phyloP scores from a whole-genome alignment of 2,888 invertebrate species.

The Clepsis dumicolana region DNA sequence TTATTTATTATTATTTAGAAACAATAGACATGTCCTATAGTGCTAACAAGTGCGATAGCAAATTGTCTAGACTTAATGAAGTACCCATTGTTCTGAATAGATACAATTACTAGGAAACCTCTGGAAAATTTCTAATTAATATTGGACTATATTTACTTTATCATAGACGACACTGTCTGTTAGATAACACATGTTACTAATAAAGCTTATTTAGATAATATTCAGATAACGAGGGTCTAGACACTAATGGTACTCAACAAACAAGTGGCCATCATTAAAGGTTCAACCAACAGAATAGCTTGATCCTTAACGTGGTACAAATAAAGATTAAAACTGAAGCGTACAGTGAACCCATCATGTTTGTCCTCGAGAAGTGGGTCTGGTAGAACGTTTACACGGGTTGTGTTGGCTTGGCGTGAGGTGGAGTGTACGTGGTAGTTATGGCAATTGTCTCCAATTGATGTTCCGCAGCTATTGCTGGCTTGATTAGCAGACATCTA shows the following conservation, averaged over 20 bases:
- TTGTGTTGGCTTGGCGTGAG: not conserved
- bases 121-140: conserved; percentile 9
- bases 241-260: not conserved
- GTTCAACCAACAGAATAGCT: not conserved
- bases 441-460: conserved; percentile 31
- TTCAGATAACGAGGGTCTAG: conserved; percentile 5
- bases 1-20: not conserved
- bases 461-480: conserved; percentile 21
- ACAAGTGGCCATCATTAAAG: conserved; percentile 3
- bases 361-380: not conserved
- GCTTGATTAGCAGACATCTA: conserved; percentile 20
- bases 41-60: not conserved
- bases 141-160: not conserved
- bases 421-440: conserved; percentile 5
- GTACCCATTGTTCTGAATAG: conserved; percentile 7
- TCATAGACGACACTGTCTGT: not conserved
- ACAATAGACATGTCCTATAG: not conserved
- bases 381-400: not conserved
- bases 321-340: not conserved
- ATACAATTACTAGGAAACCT: conserved; percentile 1
- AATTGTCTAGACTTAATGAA: not conserved
- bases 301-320: not conserved
- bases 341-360: not conserved
- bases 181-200: conserved; percentile 9
- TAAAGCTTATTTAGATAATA: conserved; percentile 5